These are phyloP conservation scores for Lottia gigantea DNA, from an alignment of 2,888 invertebrate genomes.

Conservation along the genomic window DNA sequence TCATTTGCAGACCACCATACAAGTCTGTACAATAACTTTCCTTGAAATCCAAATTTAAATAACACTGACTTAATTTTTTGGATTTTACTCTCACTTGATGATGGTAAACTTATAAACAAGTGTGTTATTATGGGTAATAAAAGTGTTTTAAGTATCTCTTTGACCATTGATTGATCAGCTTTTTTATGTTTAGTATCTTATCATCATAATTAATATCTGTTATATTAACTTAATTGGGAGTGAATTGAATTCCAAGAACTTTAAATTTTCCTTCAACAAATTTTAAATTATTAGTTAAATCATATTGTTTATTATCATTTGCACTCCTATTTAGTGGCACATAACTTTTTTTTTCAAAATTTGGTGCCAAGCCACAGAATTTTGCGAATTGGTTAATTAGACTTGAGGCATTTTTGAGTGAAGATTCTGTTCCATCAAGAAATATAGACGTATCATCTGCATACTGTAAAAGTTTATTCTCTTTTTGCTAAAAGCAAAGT, in stretches of 20 bases:
- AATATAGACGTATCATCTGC: background rate
- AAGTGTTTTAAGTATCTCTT: slow-evolving; percentile 14
- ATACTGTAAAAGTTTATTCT: background rate
- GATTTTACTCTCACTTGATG: slow-evolving; percentile 11
- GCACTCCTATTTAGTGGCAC: background rate
- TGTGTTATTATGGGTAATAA: slow-evolving; percentile 13
- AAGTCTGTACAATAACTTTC: slow-evolving; percentile 13
- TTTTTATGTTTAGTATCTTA: slow-evolving; percentile 15
- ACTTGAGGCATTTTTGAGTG: slow-evolving; percentile 9
- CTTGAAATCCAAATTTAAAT: slow-evolving; percentile 10
- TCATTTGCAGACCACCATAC: slow-evolving; percentile 18
- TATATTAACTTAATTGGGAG: background rate
- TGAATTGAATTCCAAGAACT: too few species aligned
- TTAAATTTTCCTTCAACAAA: too few species aligned
- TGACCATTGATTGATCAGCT: slow-evolving; percentile 10
- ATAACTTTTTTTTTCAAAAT: background rate
- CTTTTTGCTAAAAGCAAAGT: too few species aligned
- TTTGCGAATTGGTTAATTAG: slow-evolving; percentile 3
- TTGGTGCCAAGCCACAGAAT: background rate
- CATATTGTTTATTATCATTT: too few species aligned
- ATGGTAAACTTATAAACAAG: slow-evolving; percentile 17
- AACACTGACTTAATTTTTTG: background rate
- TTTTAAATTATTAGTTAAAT: too few species aligned
- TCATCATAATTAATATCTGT: slow-evolving; percentile 11
- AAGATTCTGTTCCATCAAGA: background rate